These are phyloP conservation scores for Panthera leo DNA, from an alignment of 2,113 vertebrate genomes.

Conservation along the genomic window DNA sequence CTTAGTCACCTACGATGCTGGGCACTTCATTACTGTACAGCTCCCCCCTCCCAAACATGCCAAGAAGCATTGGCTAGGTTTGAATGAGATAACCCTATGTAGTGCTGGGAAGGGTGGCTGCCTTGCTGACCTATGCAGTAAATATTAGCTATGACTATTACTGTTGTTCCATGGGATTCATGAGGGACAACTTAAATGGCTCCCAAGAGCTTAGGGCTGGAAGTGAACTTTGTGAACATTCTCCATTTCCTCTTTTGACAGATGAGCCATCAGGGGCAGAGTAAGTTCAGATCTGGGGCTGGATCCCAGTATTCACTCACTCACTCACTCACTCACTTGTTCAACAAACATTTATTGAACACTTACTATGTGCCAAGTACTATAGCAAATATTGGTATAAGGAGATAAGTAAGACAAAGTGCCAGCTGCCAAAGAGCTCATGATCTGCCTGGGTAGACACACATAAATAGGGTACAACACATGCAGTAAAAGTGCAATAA, in stretches of 20 bases:
- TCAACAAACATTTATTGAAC: neutral
- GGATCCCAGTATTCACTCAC: neutral
- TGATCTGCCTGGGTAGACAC: neutral
- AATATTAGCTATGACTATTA: neutral
- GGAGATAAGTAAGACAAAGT: neutral
- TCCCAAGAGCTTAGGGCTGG: neutral
- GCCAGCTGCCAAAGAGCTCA: neutral
- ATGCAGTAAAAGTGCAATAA: too few relatives aligned
- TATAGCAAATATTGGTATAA: neutral
- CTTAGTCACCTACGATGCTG: neutral
- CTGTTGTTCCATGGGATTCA: neutral
- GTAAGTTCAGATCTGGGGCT: neutral
- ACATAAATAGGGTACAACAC: neutral
- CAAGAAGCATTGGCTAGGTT: neutral
- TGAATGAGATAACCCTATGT: neutral
- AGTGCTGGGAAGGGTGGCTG: neutral
- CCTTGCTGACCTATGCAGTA: neutral
- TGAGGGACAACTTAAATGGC: neutral
- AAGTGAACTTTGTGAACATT: neutral
- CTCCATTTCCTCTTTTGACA: neutral
- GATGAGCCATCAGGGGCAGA: neutral
- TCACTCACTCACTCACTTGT: neutral
- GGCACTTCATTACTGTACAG: neutral
- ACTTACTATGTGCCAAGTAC: neutral
- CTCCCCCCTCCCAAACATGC: neutral